Evolutionary conservation across 2,888 invertebrate species (phyloP).

Genomic region (Plagiodera versicolora): DNA sequence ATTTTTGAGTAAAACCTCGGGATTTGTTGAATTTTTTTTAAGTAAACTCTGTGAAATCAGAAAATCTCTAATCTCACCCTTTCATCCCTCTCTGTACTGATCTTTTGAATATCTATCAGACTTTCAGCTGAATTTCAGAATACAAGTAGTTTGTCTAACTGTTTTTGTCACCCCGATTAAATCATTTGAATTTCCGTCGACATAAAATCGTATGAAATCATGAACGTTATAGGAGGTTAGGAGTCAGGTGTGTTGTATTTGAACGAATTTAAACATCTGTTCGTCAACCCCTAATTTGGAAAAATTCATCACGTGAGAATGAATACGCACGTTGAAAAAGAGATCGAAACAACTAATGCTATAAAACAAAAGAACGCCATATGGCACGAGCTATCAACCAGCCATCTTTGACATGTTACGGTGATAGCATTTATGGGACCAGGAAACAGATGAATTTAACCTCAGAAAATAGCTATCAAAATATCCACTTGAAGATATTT

Average conservation of each 20-base stretch:
- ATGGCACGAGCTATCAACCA: conserved; percentile 35
- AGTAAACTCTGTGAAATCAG: too few relatives aligned
- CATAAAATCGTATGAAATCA: conserved; percentile 26
- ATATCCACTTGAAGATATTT: too few relatives aligned
- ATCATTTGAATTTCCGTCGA: conserved; percentile 14
- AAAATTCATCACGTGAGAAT: conserved; percentile 36
- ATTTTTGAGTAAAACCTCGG: too few relatives aligned
- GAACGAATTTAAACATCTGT: conserved; percentile 44
- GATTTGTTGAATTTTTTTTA: too few relatives aligned
- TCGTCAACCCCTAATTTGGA: conserved; percentile 35
- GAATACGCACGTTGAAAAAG: conserved; percentile 27
- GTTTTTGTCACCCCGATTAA: too few relatives aligned
- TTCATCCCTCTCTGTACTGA: too few relatives aligned
- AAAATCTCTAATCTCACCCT: too few relatives aligned
- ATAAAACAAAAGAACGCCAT: conserved; percentile 41
- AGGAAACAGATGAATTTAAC: conserved; percentile 8
- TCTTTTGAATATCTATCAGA: too few relatives aligned
- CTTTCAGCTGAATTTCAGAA: too few relatives aligned
- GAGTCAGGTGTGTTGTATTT: conserved; percentile 46
- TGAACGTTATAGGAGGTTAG: conserved; percentile 39
- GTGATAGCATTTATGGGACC: conserved; percentile 9
- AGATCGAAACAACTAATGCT: conserved; percentile 25
- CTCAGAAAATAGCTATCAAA: not conserved
- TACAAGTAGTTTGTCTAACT: too few relatives aligned
- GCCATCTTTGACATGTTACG: conserved; percentile 15